These are phyloP conservation scores for Prosapia bicincta DNA, from an alignment of 2,888 invertebrate genomes.

Conservation along the genomic window DNA sequence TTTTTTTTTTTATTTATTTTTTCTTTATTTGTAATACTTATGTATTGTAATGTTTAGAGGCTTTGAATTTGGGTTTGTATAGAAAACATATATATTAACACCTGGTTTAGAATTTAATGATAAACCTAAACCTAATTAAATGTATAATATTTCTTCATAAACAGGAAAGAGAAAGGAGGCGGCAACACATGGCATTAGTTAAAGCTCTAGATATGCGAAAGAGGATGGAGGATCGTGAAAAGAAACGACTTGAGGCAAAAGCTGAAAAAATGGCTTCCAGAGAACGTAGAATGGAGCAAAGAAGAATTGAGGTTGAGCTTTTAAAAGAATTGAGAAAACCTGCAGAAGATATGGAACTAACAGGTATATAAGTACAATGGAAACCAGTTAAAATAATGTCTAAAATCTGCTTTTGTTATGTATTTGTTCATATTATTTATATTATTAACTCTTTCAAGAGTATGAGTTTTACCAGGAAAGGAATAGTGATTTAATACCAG, in stretches of 20 bases:
- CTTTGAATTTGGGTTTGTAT: too few relatives aligned
- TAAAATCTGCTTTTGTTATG: too few relatives aligned
- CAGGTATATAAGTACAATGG: constrained; percentile 49
- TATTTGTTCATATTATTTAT: too few relatives aligned
- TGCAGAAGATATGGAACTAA: constrained; percentile 85
- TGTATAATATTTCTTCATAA: too few relatives aligned
- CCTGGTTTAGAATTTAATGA: too few relatives aligned
- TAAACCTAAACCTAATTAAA: too few relatives aligned
- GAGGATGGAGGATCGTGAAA: constrained; percentile 80
- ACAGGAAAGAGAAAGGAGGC: constrained; percentile 81
- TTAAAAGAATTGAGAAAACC: constrained; percentile 78
- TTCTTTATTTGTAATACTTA: constrained; percentile 15
- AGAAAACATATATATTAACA: too few relatives aligned
- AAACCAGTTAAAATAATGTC: too few relatives aligned
- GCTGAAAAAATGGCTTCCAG: constrained; percentile 82
- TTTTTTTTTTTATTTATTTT: constrained; percentile 15
- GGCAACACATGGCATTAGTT: constrained; percentile 87
- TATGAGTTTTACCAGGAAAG: too few relatives aligned
- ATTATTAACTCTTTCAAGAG: too few relatives aligned
- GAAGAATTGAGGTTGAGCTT: constrained; percentile 61
- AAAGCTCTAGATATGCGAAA: constrained; percentile 82
- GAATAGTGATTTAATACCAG: too few relatives aligned
- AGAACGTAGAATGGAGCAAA: constrained; percentile 76
- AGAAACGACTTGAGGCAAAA: constrained; percentile 60
- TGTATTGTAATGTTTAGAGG: constrained; percentile 15